phyloP scores from a whole-genome alignment of 2,888 invertebrate genomes.

The Nesidiocoris tenuis region DNA sequence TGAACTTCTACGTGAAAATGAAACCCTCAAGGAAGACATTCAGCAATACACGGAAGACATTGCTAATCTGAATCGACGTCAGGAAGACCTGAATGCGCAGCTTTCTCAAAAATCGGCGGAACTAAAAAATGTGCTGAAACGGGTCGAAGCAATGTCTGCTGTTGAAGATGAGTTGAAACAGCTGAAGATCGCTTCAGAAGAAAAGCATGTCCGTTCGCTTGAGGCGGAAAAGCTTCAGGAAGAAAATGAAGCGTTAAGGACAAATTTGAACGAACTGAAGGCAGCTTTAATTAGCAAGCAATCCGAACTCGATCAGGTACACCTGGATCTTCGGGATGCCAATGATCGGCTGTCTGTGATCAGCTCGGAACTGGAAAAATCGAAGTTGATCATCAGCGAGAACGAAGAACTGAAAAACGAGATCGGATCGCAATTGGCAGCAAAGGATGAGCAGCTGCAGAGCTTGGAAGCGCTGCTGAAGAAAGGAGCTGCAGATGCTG shows the following conservation, averaged over 20 bases:
- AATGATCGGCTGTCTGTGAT: not conserved
- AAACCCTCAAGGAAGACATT: constrained; percentile 1
- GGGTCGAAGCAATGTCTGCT: not conserved
- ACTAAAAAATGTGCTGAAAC: not conserved
- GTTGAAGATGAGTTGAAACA: constrained; percentile 2
- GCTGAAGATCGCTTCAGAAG: constrained; percentile 4
- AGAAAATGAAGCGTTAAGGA: not conserved
- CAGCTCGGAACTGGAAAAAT: not conserved
- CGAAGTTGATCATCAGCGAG: not conserved
- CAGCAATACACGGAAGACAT: not conserved
- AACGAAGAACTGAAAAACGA: not conserved
- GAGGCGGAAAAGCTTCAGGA: not conserved
- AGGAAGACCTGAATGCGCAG: not conserved
- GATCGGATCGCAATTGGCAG: too few relatives aligned
- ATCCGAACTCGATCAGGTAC: not conserved
- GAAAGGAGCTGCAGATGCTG: not conserved
- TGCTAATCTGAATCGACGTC: not conserved
- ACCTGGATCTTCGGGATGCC: not conserved
- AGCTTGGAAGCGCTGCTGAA: not conserved
- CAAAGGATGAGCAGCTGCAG: not conserved
- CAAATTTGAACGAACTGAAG: not conserved
- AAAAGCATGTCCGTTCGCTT: not conserved
- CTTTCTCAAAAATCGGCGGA: not conserved
- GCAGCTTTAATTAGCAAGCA: not conserved
- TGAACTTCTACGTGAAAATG: not conserved